Percentiles rank a stretch among this genome's conserved stretches.
Conservation (phyloP, 2,888 invertebrate species). For the Acrobasis suavella region DNA sequence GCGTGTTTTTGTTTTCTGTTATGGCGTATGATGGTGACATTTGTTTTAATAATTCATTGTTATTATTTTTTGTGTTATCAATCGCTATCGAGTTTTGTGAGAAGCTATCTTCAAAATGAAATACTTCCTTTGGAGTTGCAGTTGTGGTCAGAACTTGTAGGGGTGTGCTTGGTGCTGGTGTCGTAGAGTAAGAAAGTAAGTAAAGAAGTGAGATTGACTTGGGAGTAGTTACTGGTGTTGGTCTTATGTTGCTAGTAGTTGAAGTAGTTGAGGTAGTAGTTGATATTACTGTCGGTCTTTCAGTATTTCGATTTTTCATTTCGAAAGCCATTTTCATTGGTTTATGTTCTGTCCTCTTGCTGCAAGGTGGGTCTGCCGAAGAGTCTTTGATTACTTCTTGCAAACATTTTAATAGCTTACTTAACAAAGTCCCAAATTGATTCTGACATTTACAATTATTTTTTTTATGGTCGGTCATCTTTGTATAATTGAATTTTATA, state of each 20-base stretch:
- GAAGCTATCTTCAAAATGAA: background rate
- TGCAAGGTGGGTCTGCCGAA: background rate
- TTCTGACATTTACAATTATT: slow-evolving; percentile 51
- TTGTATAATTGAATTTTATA: slow-evolving; percentile 20
- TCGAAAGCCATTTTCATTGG: background rate
- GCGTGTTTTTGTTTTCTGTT: background rate
- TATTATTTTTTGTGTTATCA: background rate
- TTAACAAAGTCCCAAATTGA: background rate
- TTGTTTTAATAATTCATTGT: background rate
- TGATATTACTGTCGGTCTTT: background rate
- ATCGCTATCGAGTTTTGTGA: background rate
- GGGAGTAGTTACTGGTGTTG: background rate
- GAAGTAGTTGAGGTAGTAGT: background rate
- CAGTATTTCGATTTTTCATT: background rate
- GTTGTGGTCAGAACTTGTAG: background rate
- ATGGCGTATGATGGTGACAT: background rate
- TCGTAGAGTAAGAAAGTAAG: background rate
- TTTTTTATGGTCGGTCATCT: slow-evolving; percentile 26
- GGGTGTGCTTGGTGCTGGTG: background rate
- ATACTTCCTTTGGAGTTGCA: background rate
- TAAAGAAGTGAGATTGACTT: background rate
- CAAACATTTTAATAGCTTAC: slow-evolving; percentile 1
- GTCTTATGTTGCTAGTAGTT: background rate
- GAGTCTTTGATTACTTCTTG: background rate
- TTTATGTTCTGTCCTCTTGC: background rate